Conservation (phyloP, 1,140 invertebrate species). For the Polyergus mexicanus region DNA sequence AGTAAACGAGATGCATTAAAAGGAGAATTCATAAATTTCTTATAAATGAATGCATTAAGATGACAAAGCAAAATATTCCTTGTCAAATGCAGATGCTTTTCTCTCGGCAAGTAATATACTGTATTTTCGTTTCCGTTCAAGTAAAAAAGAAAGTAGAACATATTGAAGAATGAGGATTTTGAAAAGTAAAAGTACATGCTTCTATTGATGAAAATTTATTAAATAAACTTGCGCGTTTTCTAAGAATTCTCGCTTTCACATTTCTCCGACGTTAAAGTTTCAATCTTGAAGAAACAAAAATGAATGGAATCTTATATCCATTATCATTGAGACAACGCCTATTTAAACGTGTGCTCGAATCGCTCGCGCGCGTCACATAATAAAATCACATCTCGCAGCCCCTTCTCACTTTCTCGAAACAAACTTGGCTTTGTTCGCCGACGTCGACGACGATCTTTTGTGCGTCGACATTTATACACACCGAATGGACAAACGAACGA, state of each 20-base stretch:
- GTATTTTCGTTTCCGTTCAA: slow-evolving; percentile 30
- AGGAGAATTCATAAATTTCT: slow-evolving; percentile 39
- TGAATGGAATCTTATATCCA: background rate
- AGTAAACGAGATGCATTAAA: slow-evolving; percentile 48
- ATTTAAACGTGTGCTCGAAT: slow-evolving; percentile 11
- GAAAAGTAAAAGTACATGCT: background rate
- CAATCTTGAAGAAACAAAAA: slow-evolving; percentile 12
- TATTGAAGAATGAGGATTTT: background rate
- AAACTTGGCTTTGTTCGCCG: slow-evolving; percentile 61
- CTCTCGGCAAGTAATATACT: background rate
- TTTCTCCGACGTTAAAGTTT: background rate
- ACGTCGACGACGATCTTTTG: slow-evolving; percentile 17
- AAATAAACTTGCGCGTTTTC: background rate
- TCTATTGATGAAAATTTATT: slow-evolving; percentile 5
- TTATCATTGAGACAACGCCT: background rate
- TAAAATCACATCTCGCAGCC: slow-evolving; percentile 35
- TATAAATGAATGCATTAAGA: slow-evolving; percentile 43
- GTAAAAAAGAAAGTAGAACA: background rate
- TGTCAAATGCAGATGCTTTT: slow-evolving; percentile 28
- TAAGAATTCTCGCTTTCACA: background rate
- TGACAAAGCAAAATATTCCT: slow-evolving; percentile 39
- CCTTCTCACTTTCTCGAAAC: slow-evolving; percentile 11
- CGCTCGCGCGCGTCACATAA: background rate
- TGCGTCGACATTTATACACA: slow-evolving; percentile 56
- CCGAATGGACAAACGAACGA: background rate